Base-by-base conservation (phyloP, 1,140 invertebrate species). In the Xylocopa sonorina region DNA sequence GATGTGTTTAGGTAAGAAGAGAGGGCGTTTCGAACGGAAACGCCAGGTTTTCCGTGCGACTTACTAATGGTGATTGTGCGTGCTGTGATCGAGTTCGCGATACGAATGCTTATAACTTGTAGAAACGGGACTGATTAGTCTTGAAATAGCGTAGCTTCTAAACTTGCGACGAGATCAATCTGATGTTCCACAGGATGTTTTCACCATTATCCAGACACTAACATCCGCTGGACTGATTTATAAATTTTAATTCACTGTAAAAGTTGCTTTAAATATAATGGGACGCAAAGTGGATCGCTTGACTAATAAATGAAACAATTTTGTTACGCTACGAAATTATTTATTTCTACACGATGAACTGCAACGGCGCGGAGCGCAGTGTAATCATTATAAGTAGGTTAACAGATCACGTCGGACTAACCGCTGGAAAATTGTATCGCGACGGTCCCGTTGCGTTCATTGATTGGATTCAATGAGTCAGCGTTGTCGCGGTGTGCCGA, bases 351-450 rank as follows among this genome's bases (percentile, higher is more conserved):
- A n/a, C n/a, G 16, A 68, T 68, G 64, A 46, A 76, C 64, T 57
- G 74, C 74, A 16, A 57, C 16, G 41, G 21, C n/a, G n/a, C 18
- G 58, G 34, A 84, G 68, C 84, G 81, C 67, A 58, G 50, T 66
- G 68, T 81, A 85, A 85, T 85, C 74, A 79, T 85, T 82, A 85
- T 85, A 85, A 85, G 57, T 84, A 74, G 79, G 79, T 85, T 85
- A 85, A 84, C 83, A 85, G 68, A 82, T 78, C 73, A 68, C 71
- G 75, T 63, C 68, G 77, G 75, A 16, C 74, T 79, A 85, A 81
- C 75, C 84, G 74, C 83, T 82, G 83, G 84, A 82, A 85, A 85
- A 85, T 85, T 85, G 72, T 66, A 68, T 82, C 72, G 80, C 55
- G 58, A 55, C 27, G 79, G 80, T 64, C n/a, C 78, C 83, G 79